These are phyloP conservation scores for Lissocephala sabroskyi DNA, from an alignment of 2,888 invertebrate genomes.

Conservation along the genomic window DNA sequence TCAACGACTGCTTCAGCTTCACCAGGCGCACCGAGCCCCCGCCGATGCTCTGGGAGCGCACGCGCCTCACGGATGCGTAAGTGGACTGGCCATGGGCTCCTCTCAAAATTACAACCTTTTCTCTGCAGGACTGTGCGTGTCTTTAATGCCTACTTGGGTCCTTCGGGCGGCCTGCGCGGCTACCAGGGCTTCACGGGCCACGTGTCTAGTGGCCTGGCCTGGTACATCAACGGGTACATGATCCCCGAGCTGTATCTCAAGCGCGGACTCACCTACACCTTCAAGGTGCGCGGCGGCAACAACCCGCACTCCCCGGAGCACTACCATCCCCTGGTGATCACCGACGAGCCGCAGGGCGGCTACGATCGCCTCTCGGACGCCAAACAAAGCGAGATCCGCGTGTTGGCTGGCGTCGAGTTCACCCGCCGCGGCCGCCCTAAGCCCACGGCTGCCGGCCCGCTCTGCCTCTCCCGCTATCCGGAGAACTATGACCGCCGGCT, in stretches of 20 bases:
- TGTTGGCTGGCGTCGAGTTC: slow-evolving; percentile 85
- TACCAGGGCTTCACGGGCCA: slow-evolving; percentile 82
- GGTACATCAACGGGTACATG: slow-evolving; percentile 94
- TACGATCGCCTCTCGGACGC: slow-evolving; percentile 82
- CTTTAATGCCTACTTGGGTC: slow-evolving; percentile 87
- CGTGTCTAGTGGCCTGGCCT: slow-evolving; percentile 82
- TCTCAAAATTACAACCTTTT: too few species aligned
- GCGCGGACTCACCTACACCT: slow-evolving; percentile 87
- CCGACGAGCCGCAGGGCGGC: slow-evolving; percentile 88
- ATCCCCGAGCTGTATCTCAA: slow-evolving; percentile 90
- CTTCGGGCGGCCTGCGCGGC: slow-evolving; percentile 86
- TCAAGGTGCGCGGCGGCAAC: slow-evolving; percentile 86
- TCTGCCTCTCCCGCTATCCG: slow-evolving; percentile 82
- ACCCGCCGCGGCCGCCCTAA: slow-evolving; percentile 87
- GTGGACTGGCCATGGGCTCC: too few species aligned
- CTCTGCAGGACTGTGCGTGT: slow-evolving; percentile 80
- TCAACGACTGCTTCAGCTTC: slow-evolving; percentile 84
- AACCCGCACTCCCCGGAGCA: slow-evolving; percentile 88
- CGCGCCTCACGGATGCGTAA: slow-evolving; percentile 78
- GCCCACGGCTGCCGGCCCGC: slow-evolving; percentile 87
- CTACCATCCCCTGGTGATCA: slow-evolving; percentile 93
- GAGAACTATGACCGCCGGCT: slow-evolving; percentile 81
- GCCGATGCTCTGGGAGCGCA: slow-evolving; percentile 76
- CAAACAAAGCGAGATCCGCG: slow-evolving; percentile 81
- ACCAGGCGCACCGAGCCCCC: slow-evolving; percentile 72